Conservation (phyloP, 2,797 vertebrate species). For the Podargus strigoides region DNA sequence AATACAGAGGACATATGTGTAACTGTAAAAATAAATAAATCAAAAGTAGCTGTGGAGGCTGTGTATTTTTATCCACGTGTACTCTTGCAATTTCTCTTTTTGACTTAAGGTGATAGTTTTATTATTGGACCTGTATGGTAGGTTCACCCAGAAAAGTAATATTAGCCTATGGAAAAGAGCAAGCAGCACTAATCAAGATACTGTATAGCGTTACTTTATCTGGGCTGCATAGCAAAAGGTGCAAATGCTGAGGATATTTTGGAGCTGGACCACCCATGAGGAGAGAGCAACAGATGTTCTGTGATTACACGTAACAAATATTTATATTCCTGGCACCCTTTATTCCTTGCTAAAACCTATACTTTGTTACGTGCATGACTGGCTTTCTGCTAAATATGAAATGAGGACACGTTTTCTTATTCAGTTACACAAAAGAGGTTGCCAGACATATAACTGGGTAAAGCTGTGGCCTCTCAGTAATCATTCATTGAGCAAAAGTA, state of each 20-base stretch:
- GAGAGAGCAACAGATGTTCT: conserved; percentile 50
- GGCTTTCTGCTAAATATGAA: conserved; percentile 25
- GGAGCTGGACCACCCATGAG: conserved; percentile 38
- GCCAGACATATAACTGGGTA: background rate
- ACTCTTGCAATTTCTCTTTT: background rate
- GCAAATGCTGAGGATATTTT: background rate
- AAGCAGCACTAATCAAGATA: background rate
- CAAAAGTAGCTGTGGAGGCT: background rate
- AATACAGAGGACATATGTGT: background rate
- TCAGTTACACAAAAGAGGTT: background rate
- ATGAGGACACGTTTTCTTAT: background rate
- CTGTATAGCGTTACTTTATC: background rate
- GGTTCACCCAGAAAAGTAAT: background rate
- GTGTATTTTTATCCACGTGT: background rate
- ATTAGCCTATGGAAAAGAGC: background rate
- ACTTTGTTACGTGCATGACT: background rate
- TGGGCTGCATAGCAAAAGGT: background rate
- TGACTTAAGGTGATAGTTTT: background rate
- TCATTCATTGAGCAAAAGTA: background rate
- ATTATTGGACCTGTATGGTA: background rate
- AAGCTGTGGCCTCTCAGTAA: background rate
- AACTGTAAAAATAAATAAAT: background rate
- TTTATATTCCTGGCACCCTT: conserved; percentile 11
- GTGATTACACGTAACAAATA: conserved; percentile 38
- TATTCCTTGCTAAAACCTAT: conserved; percentile 4